Percentiles rank a stretch among this genome's conserved stretches.
phyloP scores from a whole-genome alignment of 2,888 invertebrate species.

The Hydriomena furcata region DNA sequence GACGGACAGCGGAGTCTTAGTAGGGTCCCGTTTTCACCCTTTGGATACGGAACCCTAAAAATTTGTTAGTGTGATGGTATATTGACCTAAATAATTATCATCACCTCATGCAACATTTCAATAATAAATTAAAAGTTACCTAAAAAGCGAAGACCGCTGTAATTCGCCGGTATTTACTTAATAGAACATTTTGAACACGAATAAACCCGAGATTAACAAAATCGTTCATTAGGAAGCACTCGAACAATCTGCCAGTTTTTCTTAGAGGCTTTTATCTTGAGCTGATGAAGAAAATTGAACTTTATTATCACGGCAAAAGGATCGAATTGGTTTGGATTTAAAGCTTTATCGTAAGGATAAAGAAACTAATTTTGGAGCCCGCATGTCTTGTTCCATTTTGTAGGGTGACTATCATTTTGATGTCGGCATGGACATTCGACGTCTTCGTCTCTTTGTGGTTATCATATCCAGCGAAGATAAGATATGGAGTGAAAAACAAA shows the following conservation, averaged over 20 bases:
- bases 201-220: constrained; percentile 29
- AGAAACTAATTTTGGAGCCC: constrained; percentile 54
- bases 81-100: too few species aligned
- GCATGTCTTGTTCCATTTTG: constrained; percentile 48
- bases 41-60: too few species aligned
- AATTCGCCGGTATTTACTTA: constrained; percentile 17
- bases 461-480: too few species aligned
- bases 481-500: neutral
- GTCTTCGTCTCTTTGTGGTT: neutral
- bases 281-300: constrained; percentile 19
- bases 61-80: too few species aligned
- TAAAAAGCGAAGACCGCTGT: constrained; percentile 7
- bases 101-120: too few species aligned
- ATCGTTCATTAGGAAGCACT: constrained; percentile 30
- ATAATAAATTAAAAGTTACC: neutral
- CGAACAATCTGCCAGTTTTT: constrained; percentile 20
- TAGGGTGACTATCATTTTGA: constrained; percentile 35
- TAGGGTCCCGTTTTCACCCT: too few species aligned
- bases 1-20: too few species aligned
- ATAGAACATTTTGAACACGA: constrained; percentile 25
- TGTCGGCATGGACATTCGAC: constrained; percentile 15
- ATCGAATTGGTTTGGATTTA: constrained; percentile 18
- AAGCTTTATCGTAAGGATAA: constrained; percentile 25
- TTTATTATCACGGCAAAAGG: constrained; percentile 17
- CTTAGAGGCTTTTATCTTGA: constrained; percentile 15